phyloP scores from a whole-genome alignment of 2,888 invertebrate species.

The Nymphalis polychloros region DNA sequence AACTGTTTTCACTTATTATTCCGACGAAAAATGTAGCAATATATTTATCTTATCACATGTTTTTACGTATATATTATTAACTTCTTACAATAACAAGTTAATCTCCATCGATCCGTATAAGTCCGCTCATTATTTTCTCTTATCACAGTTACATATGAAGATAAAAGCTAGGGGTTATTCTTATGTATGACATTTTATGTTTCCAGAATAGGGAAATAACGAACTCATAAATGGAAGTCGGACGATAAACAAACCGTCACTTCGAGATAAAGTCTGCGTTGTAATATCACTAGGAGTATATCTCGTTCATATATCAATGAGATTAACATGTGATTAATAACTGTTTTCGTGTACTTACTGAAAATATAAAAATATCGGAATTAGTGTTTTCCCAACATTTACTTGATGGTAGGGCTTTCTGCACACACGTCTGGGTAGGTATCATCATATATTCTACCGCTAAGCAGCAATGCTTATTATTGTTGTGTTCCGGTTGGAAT shows the following conservation, averaged over 20 bases:
- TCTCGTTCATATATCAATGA: conserved; percentile 43
- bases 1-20: conserved; percentile 24
- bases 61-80: conserved; percentile 37
- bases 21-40: conserved; percentile 30
- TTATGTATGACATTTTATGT: conserved; percentile 77
- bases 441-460: too few species aligned
- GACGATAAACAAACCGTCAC: conserved; percentile 75
- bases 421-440: too few species aligned
- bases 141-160: conserved; percentile 69
- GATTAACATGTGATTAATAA: conserved; percentile 31
- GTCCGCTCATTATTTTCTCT: conserved; percentile 74
- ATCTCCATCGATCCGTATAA: conserved; percentile 67
- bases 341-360: conserved; percentile 25
- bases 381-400: too few species aligned
- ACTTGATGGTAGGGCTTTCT: too few species aligned
- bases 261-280: conserved; percentile 57
- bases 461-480: too few species aligned
- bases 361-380: neutral
- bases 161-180: conserved; percentile 72
- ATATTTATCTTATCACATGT: conserved; percentile 40
- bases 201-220: conserved; percentile 77
- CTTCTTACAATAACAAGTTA: conserved; percentile 61
- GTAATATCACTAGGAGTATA: conserved; percentile 56
- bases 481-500: too few species aligned
- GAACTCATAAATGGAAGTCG: conserved; percentile 75